Base-by-base conservation (phyloP, 2,888 invertebrate species). In the Melipona bicolor region DNA sequence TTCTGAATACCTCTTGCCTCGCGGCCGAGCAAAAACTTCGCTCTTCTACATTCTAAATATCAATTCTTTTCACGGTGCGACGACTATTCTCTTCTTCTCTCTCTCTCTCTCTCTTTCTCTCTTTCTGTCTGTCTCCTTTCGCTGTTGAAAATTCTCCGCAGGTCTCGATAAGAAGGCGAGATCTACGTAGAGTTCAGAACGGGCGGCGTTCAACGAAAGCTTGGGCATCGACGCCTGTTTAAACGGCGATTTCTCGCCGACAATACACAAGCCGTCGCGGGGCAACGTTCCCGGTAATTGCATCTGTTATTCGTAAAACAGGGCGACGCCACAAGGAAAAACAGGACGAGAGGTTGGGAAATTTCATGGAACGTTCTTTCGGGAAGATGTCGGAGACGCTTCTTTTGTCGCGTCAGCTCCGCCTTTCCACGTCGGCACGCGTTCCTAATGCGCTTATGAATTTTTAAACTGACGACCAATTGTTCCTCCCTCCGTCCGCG, bases 261-360 rank as follows among this genome's bases (percentile, higher is more conserved):
- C 74, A 67, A 75, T 75, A 11, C 65, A 69, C 65, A 69, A 79
- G 76, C 80, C 71, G 86, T 84, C 75, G 79, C 72, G 50, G 43
- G 77, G 75, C 79, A 75, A 27, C 79, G 79, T 76, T 79, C 73
- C 73, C 24, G 43, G 77, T 81, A 84, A 87, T 84, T 87, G 84
- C 81, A 81, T 84, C 81, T 70, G 79, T 87, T 87, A 87, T 87
- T 87, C 87, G 79, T 84, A 32, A 24, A 54, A 24, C 64, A 21
- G 17, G 9, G 43, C 19, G 74, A 21, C 54, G 74, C 36, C 24
- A 15, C 36, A 19, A 17, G 70, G 68, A 74, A 70, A 72, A 71
- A 32, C 50, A 59, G 52, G 5, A n/a, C 24, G 13, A 32, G 52
- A n/a, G 24, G 56, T 17, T 4, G n/a, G 76, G 27, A 68, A 77